Evolutionary conservation across 2,797 vertebrate species (phyloP).

Genomic region (Liparis tanakae): DNA sequence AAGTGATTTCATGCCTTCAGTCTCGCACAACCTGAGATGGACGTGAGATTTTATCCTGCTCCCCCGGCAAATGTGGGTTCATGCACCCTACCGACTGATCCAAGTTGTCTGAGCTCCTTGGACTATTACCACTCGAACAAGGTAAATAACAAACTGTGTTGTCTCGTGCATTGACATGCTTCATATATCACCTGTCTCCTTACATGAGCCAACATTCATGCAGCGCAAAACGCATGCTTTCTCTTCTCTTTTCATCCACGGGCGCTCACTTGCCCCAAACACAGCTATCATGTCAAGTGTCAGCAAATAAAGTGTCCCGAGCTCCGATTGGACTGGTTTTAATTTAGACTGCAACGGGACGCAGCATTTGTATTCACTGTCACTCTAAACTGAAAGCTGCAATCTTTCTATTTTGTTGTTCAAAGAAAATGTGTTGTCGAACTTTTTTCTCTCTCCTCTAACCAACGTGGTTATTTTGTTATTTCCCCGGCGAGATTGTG

Average conservation of each 20-base stretch:
- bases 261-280: slow-evolving; percentile 44
- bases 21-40: slow-evolving; percentile 90
- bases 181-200: slow-evolving; percentile 62
- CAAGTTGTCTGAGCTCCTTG: slow-evolving; percentile 91
- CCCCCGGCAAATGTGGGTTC: slow-evolving; percentile 95
- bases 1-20: slow-evolving; percentile 88
- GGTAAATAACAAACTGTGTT: slow-evolving; percentile 81
- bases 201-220: slow-evolving; percentile 23
- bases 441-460: slow-evolving; percentile 38
- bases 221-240: slow-evolving; percentile 44
- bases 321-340: slow-evolving; percentile 20
- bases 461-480: slow-evolving; percentile 51
- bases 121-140: slow-evolving; percentile 99
- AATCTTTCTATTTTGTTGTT: slow-evolving; percentile 27
- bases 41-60: slow-evolving; percentile 99
- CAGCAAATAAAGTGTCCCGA: slow-evolving; percentile 48
- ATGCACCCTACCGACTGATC: slow-evolving; percentile 92
- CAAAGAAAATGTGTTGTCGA: slow-evolving; percentile 25
- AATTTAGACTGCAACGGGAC: slow-evolving; percentile 23
- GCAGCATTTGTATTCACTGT: slow-evolving; percentile 4
- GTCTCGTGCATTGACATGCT: slow-evolving; percentile 12
- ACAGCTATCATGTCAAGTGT: slow-evolving; percentile 44
- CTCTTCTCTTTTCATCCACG: not conserved
- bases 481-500: slow-evolving; percentile 46
- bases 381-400: slow-evolving; percentile 26